Percentiles rank a stretch among this genome's conserved stretches.
These are phyloP conservation scores for Hippoglossus hippoglossus DNA, from an alignment of 2,797 vertebrate species.

Conservation along the genomic window DNA sequence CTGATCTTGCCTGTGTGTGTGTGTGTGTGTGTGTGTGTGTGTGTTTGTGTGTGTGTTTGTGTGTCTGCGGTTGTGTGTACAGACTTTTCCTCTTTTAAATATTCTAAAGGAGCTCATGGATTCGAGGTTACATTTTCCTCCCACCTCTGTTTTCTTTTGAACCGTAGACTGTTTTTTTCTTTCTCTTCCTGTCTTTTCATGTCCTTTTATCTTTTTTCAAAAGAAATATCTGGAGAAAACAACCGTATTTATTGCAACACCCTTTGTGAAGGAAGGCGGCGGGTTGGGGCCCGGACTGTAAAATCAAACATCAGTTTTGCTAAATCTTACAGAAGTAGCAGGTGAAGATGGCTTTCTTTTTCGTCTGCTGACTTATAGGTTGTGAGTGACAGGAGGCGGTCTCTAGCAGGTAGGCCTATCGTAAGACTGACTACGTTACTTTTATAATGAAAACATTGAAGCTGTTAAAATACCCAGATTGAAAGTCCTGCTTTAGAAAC, in stretches of 20 bases:
- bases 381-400: too few relatives aligned
- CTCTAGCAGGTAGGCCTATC: too few relatives aligned
- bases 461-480: neutral
- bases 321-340: neutral
- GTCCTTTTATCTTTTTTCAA: constrained; percentile 7
- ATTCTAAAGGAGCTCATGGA: too few relatives aligned
- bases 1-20: constrained; percentile 28
- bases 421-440: too few relatives aligned
- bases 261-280: neutral
- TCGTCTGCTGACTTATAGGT: too few relatives aligned
- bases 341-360: too few relatives aligned
- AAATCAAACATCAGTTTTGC: neutral
- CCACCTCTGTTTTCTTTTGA: neutral
- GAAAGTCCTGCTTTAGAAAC: neutral
- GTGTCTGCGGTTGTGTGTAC: neutral
- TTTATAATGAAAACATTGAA: too few relatives aligned
- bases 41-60: neutral
- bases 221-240: neutral
- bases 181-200: neutral
- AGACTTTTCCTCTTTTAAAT: neutral
- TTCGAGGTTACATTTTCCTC: neutral
- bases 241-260: too few relatives aligned
- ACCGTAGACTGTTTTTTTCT: constrained; percentile 8
- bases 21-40: neutral
- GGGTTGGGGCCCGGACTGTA: neutral